Base-by-base conservation (phyloP, 2,888 invertebrate genomes). In the Drosophila acutilabella region DNA sequence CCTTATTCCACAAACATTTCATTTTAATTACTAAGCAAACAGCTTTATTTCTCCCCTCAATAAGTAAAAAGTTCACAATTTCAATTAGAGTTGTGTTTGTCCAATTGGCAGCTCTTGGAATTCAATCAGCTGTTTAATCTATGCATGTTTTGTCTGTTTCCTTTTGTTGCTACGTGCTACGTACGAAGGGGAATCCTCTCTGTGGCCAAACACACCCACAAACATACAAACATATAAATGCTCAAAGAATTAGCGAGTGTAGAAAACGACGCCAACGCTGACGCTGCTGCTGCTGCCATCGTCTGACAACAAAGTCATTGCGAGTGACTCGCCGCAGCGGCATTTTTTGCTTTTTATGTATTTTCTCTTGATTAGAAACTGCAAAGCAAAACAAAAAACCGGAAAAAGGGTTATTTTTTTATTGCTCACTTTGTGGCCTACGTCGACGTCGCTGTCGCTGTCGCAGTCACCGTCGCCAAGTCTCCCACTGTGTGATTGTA, bases 341-440 rank as follows among this genome's bases (percentile, higher is more conserved):
- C 68, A 67, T 69, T 78, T 82, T 70, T 71, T 51, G 42, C 42
- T 62, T 79, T 84, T 69, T 80, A 69, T 79, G 73, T 81, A 82
- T 81, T 81, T 83, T 81, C 79, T 80, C 77, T 87, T 89, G 85
- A 85, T 85, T 85, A 85, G 85, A 85, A 85, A 89, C 85, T 87
- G 85, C 78, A 80, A 89, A 85, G 85, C 85, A 85, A 85, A 85
- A 85, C 89, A 89, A 86, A 89, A 83, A 89, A 88, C 86, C 89
- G 88, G 89, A 88, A 86, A 88, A 86, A 89, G 85, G 85, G 88
- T 85, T 84, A 84, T 79, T 77, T 84, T 72, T 89, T 87, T 89
- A 87, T 89, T 74, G 80, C 80, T 81, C 71, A 81, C 66, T 84
- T 81, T 74, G 36, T 65, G 47, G 58, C 44, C 62, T 57, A 56